Conservation (phyloP, 35 echinoderm and acorn worm species). For the Acanthaster planci region DNA sequence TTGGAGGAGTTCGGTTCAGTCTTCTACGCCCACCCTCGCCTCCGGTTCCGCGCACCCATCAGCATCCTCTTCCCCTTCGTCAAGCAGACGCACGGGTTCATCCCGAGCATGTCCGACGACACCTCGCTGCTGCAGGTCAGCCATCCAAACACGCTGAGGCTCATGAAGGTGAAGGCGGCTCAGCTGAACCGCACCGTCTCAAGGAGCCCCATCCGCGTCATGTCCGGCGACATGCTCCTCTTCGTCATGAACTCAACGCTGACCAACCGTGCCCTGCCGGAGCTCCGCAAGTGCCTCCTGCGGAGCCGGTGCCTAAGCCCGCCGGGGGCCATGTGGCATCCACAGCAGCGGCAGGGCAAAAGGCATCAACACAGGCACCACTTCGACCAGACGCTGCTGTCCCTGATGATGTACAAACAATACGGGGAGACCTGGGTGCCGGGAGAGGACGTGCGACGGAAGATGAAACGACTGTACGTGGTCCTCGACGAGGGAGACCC, state of each 20-base stretch:
- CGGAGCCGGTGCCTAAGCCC: conserved; percentile 13
- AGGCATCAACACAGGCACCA: conserved; percentile 11
- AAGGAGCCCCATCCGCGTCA: neutral
- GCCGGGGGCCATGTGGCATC: conserved; percentile 12
- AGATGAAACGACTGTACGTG: conserved; percentile 12
- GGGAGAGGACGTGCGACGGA: neutral
- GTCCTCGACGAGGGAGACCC: conserved; percentile 23
- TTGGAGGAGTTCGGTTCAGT: conserved; percentile 37
- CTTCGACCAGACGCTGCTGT: conserved; percentile 27
- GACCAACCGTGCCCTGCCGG: neutral
- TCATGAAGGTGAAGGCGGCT: neutral
- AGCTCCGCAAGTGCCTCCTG: conserved; percentile 2
- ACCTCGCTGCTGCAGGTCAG: neutral
- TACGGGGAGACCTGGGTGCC: conserved; percentile 5
- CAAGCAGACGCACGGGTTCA: conserved; percentile 15
- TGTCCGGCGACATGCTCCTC: neutral
- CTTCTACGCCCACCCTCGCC: conserved; percentile 31
- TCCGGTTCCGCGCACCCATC: conserved; percentile 26
- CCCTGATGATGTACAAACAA: conserved; percentile 9
- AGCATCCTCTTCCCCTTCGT: conserved; percentile 26
- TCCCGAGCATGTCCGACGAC: neutral
- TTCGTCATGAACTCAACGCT: conserved; percentile 30
- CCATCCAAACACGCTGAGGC: conserved; percentile 21
- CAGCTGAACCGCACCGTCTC: neutral
- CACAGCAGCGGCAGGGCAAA: neutral